Evolutionary conservation across 1,140 invertebrate genomes (phyloP).

Genomic region (Bombus huntii): DNA sequence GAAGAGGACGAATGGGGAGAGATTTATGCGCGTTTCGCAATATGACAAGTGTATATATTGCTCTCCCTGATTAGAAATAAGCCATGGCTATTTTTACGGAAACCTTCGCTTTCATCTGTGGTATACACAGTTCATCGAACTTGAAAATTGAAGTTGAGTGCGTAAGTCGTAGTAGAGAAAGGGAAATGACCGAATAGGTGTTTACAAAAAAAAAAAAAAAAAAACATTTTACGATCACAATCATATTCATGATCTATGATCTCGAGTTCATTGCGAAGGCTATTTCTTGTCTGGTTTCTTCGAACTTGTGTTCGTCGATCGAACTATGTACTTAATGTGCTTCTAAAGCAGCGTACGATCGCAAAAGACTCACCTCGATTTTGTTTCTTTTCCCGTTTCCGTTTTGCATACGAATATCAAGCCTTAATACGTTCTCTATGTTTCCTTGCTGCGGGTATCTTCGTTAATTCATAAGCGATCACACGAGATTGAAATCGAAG

Average conservation of each 20-base stretch:
- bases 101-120: background rate
- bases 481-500: background rate
- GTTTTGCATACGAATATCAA: background rate
- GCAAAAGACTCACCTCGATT: background rate
- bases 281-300: background rate
- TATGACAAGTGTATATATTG: background rate
- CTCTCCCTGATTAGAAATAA: constrained; percentile 7
- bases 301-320: background rate
- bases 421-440: background rate
- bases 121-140: background rate
- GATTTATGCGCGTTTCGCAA: no score
- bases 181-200: background rate
- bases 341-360: no score
- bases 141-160: no score
- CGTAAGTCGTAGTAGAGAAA: background rate
- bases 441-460: background rate
- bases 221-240: no score
- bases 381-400: background rate
- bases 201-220: background rate
- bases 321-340: background rate
- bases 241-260: background rate
- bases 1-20: background rate
- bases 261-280: background rate
- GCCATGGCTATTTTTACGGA: constrained; percentile 31
- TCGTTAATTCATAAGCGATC: background rate